A percentile compares a stretch with the other conserved stretches of the same genome.
phyloP scores from a whole-genome alignment of 2,888 invertebrate genomes.

The Desoria tigrina region DNA sequence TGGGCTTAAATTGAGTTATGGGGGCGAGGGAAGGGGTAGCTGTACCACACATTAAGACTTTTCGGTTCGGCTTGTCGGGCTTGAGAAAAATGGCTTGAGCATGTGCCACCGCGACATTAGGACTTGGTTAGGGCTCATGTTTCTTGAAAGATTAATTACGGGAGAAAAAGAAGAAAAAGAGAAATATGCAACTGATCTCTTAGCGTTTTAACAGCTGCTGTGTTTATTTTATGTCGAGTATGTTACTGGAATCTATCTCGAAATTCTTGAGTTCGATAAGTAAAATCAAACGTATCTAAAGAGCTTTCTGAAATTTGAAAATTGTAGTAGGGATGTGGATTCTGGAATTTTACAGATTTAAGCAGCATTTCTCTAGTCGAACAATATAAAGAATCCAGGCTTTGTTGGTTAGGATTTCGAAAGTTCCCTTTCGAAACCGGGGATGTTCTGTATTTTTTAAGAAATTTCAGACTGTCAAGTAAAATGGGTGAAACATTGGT shows the following conservation, averaged over 20 bases:
- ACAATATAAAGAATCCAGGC: too few relatives aligned
- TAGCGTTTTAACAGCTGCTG: slow-evolving; percentile 1
- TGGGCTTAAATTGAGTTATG: background rate
- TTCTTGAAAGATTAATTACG: slow-evolving; percentile 23
- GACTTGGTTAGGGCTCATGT: slow-evolving; percentile 2
- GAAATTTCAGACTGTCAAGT: too few relatives aligned
- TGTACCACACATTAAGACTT: slow-evolving; percentile 20
- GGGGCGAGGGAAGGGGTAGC: background rate
- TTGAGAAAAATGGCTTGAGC: slow-evolving; percentile 28
- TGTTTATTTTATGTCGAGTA: slow-evolving; percentile 8
- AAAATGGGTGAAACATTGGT: too few relatives aligned
- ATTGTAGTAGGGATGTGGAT: too few relatives aligned
- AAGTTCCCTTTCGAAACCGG: too few relatives aligned
- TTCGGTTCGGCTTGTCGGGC: slow-evolving; percentile 24
- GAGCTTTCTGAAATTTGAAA: too few relatives aligned
- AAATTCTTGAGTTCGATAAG: too few relatives aligned
- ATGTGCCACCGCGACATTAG: slow-evolving; percentile 12
- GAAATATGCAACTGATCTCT: background rate
- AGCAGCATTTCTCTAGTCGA: too few relatives aligned
- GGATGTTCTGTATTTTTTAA: too few relatives aligned
- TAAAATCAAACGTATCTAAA: too few relatives aligned
- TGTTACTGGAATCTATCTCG: background rate
- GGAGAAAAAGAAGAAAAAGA: background rate
- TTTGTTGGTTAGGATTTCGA: too few relatives aligned
- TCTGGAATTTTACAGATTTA: too few relatives aligned